A percentile compares a stretch with the other conserved stretches of the same genome.
These are phyloP conservation scores for Scaptomyza cyrtandrae DNA, from an alignment of 2,888 invertebrate species.

Conservation along the genomic window DNA sequence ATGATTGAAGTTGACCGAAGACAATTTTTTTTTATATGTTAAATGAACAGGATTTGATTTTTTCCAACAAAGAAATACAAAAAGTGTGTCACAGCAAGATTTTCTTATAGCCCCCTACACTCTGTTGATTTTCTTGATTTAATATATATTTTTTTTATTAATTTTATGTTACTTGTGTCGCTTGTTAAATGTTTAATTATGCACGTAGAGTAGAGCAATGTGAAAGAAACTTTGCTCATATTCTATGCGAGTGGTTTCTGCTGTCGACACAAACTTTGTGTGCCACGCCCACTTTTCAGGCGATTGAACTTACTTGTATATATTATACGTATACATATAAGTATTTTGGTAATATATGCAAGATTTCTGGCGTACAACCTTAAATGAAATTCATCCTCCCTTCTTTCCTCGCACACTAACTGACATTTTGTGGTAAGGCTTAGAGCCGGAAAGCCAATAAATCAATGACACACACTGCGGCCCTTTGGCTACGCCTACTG, in stretches of 20 bases:
- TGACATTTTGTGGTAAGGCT: slow-evolving; percentile 6
- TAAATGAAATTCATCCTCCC: slow-evolving; percentile 58
- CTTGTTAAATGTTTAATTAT: slow-evolving; percentile 66
- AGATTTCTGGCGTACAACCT: slow-evolving; percentile 55
- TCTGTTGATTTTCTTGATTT: slow-evolving; percentile 1
- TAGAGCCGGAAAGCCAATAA: slow-evolving; percentile 69
- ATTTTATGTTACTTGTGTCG: slow-evolving; percentile 41
- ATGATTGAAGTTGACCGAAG: slow-evolving; percentile 48
- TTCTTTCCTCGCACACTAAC: background rate
- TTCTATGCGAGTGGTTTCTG: slow-evolving; percentile 40
- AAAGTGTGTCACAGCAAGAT: slow-evolving; percentile 48
- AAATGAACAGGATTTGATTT: slow-evolving; percentile 55
- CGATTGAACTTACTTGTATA: background rate
- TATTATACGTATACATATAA: background rate
- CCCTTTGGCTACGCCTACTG: slow-evolving; percentile 43
- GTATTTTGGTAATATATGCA: slow-evolving; percentile 54
- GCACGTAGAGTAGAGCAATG: slow-evolving; percentile 41
- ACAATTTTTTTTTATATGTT: slow-evolving; percentile 40
- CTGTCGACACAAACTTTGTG: slow-evolving; percentile 44
- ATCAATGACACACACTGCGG: slow-evolving; percentile 69
- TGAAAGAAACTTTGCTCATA: slow-evolving; percentile 52
- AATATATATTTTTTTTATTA: slow-evolving; percentile 6
- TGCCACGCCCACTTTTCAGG: slow-evolving; percentile 19
- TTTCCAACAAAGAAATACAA: slow-evolving; percentile 19
- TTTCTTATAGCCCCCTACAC: background rate